Evolutionary conservation across 2,888 invertebrate genomes (phyloP).

Genomic region (Tipula vernalis): DNA sequence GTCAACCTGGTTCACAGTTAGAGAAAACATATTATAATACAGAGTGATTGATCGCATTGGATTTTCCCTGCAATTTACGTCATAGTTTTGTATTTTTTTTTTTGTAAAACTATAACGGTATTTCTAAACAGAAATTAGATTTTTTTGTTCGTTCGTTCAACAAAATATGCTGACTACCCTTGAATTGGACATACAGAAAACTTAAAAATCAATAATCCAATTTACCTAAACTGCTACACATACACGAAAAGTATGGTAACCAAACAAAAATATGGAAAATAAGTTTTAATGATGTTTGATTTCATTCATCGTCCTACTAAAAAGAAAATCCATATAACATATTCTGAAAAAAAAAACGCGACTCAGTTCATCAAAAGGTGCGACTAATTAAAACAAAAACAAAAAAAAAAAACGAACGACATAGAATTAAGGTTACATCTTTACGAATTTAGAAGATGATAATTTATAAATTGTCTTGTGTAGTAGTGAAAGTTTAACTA

Average conservation of each 20-base stretch:
- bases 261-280: background rate
- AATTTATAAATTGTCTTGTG: background rate
- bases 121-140: background rate
- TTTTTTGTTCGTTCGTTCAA: background rate
- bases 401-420: background rate
- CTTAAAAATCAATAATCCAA: background rate
- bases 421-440: background rate
- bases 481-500: background rate
- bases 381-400: background rate
- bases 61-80: background rate
- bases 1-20: too few relatives aligned
- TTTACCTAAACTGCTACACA: background rate
- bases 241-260: background rate
- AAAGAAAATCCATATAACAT: background rate
- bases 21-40: too few relatives aligned
- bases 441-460: background rate
- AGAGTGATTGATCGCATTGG: background rate
- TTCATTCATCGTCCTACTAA: background rate
- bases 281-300: background rate
- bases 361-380: background rate
- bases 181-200: background rate
- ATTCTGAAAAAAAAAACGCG: background rate
- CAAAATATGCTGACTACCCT: background rate
- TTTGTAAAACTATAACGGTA: background rate
- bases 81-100: background rate